Conservation (phyloP, 53 echinoderm and acorn worm genomes). For the Mesocentrotus franciscanus region DNA sequence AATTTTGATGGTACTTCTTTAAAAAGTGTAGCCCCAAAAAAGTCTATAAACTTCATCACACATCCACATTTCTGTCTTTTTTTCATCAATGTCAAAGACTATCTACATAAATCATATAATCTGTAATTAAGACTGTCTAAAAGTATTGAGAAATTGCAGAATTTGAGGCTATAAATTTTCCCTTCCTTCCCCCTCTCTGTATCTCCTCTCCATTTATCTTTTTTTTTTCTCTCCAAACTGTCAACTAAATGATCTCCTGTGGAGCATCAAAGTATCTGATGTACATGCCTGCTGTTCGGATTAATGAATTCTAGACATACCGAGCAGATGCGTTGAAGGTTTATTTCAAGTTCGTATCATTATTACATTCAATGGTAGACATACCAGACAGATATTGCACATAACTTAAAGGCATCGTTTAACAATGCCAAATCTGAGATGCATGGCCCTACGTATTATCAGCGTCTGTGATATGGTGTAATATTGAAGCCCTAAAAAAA, state of each 20-base stretch:
- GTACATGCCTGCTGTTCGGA: slow-evolving; percentile 21
- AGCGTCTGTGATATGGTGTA: no score
- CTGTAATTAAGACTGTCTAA: neutral
- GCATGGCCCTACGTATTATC: no score
- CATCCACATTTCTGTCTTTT: neutral
- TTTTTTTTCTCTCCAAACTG: neutral
- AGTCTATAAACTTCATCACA: no score
- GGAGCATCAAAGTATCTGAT: slow-evolving; percentile 29
- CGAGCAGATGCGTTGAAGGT: neutral
- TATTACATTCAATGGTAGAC: slow-evolving; percentile 10
- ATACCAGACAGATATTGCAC: neutral
- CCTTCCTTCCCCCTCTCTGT: neutral
- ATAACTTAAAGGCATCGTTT: neutral
- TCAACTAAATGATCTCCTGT: neutral
- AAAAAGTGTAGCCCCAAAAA: no score
- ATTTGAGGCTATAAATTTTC: neutral
- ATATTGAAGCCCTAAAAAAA: no score
- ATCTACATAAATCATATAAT: neutral
- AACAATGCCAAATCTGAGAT: no score
- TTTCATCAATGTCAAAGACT: neutral
- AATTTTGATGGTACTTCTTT: no score
- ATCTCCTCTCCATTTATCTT: neutral
- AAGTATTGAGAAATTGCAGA: neutral
- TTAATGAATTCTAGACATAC: slow-evolving; percentile 44
- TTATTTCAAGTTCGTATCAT: slow-evolving; percentile 46